These are phyloP conservation scores for Paragorgia papillata DNA, from an alignment of 92 coral and sea anemone genomes.

Conservation along the genomic window DNA sequence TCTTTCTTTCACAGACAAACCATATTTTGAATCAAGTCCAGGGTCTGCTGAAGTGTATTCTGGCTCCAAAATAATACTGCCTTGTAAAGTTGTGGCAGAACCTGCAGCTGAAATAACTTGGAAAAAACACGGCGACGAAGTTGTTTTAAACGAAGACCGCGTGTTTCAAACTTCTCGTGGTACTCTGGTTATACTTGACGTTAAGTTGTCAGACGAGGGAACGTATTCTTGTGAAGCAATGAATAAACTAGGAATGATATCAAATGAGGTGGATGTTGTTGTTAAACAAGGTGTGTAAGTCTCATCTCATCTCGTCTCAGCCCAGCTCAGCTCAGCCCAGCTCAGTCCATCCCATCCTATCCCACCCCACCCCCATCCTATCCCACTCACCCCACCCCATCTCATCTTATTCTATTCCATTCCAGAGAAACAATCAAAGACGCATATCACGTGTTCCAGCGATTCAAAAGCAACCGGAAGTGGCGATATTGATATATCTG, in stretches of 20 bases:
- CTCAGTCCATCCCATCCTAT: too few relatives aligned
- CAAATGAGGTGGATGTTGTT: constrained; percentile 5
- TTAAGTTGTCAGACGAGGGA: constrained; percentile 12
- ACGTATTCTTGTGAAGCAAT: constrained; percentile 1
- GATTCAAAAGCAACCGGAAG: not conserved
- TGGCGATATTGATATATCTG: constrained; percentile 15
- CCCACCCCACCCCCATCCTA: too few relatives aligned
- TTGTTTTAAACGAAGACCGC: constrained; percentile 10
- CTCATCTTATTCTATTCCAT: too few relatives aligned
- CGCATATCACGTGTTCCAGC: not conserved
- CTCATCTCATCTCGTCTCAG: not conserved
- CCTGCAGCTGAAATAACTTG: constrained; percentile 15
- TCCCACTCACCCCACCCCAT: too few relatives aligned
- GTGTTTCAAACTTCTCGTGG: constrained; percentile 15
- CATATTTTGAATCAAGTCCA: constrained; percentile 16
- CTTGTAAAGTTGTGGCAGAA: constrained; percentile 9
- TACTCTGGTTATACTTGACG: constrained; percentile 27
- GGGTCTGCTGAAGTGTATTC: not conserved
- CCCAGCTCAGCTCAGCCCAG: too few relatives aligned
- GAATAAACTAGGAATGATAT: constrained; percentile 11
- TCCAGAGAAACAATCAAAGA: not conserved
- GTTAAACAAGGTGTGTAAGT: constrained; percentile 12
- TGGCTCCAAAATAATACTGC: constrained; percentile 16
- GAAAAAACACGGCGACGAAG: constrained; percentile 26
- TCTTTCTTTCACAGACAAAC: constrained; percentile 12